Conservation (phyloP, 2,797 vertebrate genomes). For the Apogon hyalosoma region DNA sequence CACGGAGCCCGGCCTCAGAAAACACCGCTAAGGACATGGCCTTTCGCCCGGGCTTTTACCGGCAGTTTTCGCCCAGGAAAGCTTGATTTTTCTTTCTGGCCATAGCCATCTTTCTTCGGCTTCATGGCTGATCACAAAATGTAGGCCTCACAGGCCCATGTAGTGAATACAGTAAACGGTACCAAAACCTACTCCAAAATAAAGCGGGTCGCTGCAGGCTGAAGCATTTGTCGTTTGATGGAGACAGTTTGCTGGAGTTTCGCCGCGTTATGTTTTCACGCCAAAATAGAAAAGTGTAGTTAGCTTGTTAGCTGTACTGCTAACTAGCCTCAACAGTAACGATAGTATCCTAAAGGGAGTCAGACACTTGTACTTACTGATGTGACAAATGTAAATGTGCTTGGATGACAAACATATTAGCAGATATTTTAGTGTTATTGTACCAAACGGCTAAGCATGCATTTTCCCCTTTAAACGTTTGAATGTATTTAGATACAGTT, state of each 20-base stretch:
- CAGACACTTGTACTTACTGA: slow-evolving; percentile 44
- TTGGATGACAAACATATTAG: neutral
- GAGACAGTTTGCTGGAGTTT: slow-evolving; percentile 38
- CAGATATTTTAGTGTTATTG: neutral
- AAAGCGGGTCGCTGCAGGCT: slow-evolving; percentile 38
- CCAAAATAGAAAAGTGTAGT: slow-evolving; percentile 53
- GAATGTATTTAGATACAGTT: slow-evolving; percentile 24
- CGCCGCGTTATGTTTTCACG: slow-evolving; percentile 32
- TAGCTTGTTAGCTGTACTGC: slow-evolving; percentile 76
- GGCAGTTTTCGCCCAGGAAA: slow-evolving; percentile 81
- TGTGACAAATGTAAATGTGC: slow-evolving; percentile 58
- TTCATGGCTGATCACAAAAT: slow-evolving; percentile 91
- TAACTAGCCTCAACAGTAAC: slow-evolving; percentile 76
- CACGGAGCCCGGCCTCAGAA: slow-evolving; percentile 85
- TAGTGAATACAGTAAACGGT: slow-evolving; percentile 66
- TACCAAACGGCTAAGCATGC: fast-evolving
- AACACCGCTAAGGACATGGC: slow-evolving; percentile 82
- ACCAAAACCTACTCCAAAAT: slow-evolving; percentile 43
- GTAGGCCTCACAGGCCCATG: slow-evolving; percentile 97
- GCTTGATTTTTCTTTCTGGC: slow-evolving; percentile 80
- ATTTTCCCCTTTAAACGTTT: neutral
- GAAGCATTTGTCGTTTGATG: neutral
- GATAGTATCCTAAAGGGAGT: slow-evolving; percentile 56
- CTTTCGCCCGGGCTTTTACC: slow-evolving; percentile 76
- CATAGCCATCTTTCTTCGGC: slow-evolving; percentile 94